phyloP scores from a whole-genome alignment of 2,888 invertebrate genomes.

The Molorchus minor region DNA sequence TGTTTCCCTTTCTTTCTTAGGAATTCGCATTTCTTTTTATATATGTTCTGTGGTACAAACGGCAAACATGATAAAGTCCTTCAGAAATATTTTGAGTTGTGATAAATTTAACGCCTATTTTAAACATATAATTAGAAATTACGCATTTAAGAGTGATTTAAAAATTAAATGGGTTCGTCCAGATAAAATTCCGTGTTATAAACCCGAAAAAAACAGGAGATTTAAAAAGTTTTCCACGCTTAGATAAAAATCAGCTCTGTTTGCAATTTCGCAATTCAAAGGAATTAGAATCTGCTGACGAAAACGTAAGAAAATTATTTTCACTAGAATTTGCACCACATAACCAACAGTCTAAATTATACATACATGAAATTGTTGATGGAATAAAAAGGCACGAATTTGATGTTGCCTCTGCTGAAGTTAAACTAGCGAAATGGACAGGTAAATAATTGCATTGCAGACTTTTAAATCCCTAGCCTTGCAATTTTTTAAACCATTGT shows the following conservation, averaged over 20 bases:
- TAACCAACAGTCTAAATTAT: slow-evolving; percentile 65
- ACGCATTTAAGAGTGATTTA: slow-evolving; percentile 73
- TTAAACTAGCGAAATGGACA: slow-evolving; percentile 79
- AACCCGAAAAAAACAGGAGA: slow-evolving; percentile 79
- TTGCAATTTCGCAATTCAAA: slow-evolving; percentile 68
- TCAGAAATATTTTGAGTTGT: slow-evolving; percentile 2
- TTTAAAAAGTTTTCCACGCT: slow-evolving; percentile 66
- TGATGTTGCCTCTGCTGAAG: slow-evolving; percentile 77
- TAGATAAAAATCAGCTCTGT: slow-evolving; percentile 67
- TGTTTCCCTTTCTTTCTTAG: too few species aligned
- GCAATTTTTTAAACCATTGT: not conserved
- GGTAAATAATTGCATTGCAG: too few species aligned
- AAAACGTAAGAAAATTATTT: slow-evolving; percentile 76
- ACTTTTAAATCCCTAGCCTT: too few species aligned
- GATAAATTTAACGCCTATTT: not conserved
- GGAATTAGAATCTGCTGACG: slow-evolving; percentile 77
- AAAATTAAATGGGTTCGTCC: slow-evolving; percentile 84
- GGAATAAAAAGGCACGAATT: slow-evolving; percentile 75
- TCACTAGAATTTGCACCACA: slow-evolving; percentile 73
- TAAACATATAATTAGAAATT: slow-evolving; percentile 46
- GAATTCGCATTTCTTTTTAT: too few species aligned
- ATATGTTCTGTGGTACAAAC: too few species aligned
- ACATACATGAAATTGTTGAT: slow-evolving; percentile 66
- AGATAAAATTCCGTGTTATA: slow-evolving; percentile 70
- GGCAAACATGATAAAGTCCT: too few species aligned